Conservation (phyloP, 1,140 invertebrate genomes). For the Ptiloglossa arizonensis region DNA sequence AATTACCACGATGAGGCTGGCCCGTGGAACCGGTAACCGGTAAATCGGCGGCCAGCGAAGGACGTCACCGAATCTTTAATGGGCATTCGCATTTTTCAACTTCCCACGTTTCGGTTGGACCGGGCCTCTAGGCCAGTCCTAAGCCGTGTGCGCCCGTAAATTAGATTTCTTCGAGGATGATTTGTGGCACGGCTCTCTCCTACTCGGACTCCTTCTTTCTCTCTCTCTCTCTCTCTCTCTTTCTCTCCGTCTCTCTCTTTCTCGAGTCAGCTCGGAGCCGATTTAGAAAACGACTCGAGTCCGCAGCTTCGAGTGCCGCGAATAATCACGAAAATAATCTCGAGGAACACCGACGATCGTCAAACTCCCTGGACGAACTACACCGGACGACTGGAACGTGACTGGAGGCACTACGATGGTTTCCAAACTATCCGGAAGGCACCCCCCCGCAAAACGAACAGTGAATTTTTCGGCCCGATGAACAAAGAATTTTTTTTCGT, state of each 20-base stretch:
- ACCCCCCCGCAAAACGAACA: too few relatives aligned
- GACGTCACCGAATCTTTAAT: conserved; percentile 67
- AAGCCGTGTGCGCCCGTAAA: conserved; percentile 71
- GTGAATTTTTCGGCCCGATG: too few relatives aligned
- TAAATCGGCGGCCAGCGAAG: conserved; percentile 59
- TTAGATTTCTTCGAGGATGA: conserved; percentile 73
- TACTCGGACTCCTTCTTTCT: not conserved
- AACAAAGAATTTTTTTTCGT: too few relatives aligned
- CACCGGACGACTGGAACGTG: too few relatives aligned
- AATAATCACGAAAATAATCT: not conserved
- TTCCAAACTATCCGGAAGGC: too few relatives aligned
- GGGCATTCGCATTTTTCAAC: conserved; percentile 73
- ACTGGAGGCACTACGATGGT: too few relatives aligned
- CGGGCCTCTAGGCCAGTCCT: conserved; percentile 57
- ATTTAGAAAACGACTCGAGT: not conserved
- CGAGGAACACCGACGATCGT: not conserved
- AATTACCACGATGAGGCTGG: conserved; percentile 53
- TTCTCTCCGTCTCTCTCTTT: not conserved
- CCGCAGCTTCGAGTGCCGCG: not conserved
- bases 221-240: not conserved
- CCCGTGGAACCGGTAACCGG: conserved; percentile 56
- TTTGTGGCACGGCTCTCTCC: conserved; percentile 60
- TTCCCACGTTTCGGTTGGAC: conserved; percentile 68
- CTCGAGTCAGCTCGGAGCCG: not conserved
- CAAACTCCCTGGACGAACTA: not conserved